Evolutionary conservation across 1,140 invertebrate genomes (phyloP).

Genomic region (Coenobita brevimanus): DNA sequence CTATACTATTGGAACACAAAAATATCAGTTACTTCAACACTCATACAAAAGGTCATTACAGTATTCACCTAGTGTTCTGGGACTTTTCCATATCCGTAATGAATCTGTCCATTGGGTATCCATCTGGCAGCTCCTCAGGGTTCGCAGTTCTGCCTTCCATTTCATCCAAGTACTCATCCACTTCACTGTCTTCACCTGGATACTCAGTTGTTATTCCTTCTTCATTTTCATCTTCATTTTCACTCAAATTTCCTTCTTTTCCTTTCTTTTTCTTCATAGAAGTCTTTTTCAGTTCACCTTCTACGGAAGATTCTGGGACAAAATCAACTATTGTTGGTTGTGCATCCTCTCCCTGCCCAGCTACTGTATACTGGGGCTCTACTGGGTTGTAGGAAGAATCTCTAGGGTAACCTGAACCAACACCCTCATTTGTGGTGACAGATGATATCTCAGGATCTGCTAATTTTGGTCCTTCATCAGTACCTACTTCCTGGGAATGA

Average conservation of each 20-base stretch:
- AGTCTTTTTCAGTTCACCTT: not conserved
- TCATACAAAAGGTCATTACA: not conserved
- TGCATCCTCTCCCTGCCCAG: not conserved
- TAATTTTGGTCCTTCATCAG: not conserved
- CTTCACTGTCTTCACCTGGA: constrained; percentile 2
- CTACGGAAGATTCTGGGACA: constrained; percentile 27
- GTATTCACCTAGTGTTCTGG: constrained; percentile 25
- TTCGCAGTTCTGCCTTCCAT: constrained; percentile 15
- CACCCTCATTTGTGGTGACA: not conserved
- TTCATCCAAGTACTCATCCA: constrained; percentile 21
- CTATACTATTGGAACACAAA: no score
- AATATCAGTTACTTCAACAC: not conserved
- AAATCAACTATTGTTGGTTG: constrained; percentile 43
- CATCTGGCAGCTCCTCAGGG: constrained; percentile 32
- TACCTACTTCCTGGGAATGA: not conserved
- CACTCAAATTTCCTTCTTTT: constrained; percentile 7
- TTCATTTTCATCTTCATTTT: constrained; percentile 4
- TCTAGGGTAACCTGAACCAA: constrained; percentile 14
- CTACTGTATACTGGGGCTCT: constrained; percentile 48
- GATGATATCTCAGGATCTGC: not conserved
- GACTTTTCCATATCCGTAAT: not conserved
- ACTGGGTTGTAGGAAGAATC: constrained; percentile 20
- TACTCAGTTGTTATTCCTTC: not conserved
- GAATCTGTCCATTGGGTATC: constrained; percentile 46
- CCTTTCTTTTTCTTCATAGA: not conserved